Conservation (phyloP, 1,140 invertebrate genomes). For the Sycophaga agraensis region DNA sequence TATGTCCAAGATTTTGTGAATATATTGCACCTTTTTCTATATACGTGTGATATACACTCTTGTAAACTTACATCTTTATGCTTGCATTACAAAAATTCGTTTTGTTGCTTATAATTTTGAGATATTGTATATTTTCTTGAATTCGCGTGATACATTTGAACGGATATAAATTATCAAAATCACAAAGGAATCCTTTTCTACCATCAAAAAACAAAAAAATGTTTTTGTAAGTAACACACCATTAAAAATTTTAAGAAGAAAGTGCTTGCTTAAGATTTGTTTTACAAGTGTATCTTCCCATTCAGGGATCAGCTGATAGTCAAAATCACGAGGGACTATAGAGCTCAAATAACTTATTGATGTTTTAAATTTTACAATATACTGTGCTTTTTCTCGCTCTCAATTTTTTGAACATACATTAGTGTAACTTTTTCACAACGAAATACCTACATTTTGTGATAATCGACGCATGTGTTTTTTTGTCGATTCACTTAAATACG, state of each 20-base stretch:
- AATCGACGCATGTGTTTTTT: neutral
- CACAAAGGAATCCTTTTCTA: constrained; percentile 31
- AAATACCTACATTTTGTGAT: neutral
- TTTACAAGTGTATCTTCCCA: neutral
- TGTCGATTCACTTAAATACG: neutral
- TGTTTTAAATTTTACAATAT: neutral
- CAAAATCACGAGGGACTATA: constrained; percentile 10
- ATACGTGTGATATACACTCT: constrained; percentile 3
- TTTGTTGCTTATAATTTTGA: constrained; percentile 6
- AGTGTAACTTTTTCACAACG: neutral
- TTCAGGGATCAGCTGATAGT: neutral
- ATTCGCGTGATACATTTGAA: constrained; percentile 5
- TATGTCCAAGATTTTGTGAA: constrained; percentile 4
- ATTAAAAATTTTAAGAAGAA: constrained; percentile 14
- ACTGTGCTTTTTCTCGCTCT: neutral
- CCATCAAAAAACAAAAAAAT: constrained; percentile 18
- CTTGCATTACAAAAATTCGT: constrained; percentile 11
- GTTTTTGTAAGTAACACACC: constrained; percentile 23
- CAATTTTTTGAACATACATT: neutral
- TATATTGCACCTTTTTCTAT: constrained; percentile 23
- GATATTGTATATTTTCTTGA: constrained; percentile 1
- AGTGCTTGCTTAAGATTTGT: constrained; percentile 2
- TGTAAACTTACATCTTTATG: constrained; percentile 4
- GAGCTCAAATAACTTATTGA: neutral
- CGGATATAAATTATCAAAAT: constrained; percentile 19